Conservation (phyloP, 2,888 invertebrate genomes). For the Endomychus coccineus region DNA sequence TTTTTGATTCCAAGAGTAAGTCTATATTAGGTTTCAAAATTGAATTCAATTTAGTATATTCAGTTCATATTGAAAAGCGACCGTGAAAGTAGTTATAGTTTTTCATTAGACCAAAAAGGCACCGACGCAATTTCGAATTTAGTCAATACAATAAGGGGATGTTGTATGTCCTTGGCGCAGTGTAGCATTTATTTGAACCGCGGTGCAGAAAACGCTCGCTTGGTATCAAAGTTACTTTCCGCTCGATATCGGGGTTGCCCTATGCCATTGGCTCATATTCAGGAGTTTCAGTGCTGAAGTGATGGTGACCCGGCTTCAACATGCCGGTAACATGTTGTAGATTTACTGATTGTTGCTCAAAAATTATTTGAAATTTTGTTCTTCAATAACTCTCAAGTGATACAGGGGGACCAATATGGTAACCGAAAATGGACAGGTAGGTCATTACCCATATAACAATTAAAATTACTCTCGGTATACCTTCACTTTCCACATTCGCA, state of each 20-base stretch:
- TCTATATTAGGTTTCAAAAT: too few relatives aligned
- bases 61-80: too few relatives aligned
- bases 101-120: too few relatives aligned
- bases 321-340: constrained; percentile 7
- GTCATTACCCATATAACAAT: constrained; percentile 13
- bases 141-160: too few relatives aligned
- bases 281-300: constrained; percentile 18
- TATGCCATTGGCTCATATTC: constrained; percentile 35
- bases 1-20: too few relatives aligned
- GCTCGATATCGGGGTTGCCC: constrained; percentile 42
- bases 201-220: constrained; percentile 10
- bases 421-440: constrained; percentile 42
- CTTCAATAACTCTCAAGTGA: constrained; percentile 26
- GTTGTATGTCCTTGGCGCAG: too few relatives aligned
- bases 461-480: too few relatives aligned
- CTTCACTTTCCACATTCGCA: too few relatives aligned
- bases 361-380: constrained; percentile 23
- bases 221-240: constrained; percentile 40
- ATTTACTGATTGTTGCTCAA: neutral
- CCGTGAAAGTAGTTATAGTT: too few relatives aligned
- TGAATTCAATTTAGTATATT: too few relatives aligned
- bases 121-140: too few relatives aligned
- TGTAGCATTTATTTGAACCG: too few relatives aligned
- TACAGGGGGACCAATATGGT: constrained; percentile 33
- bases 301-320: constrained; percentile 9